Percentiles rank a stretch among this genome's conserved stretches.
Evolutionary conservation across 2,888 invertebrate genomes (phyloP).

Genomic region (Athrips mouffetella): DNA sequence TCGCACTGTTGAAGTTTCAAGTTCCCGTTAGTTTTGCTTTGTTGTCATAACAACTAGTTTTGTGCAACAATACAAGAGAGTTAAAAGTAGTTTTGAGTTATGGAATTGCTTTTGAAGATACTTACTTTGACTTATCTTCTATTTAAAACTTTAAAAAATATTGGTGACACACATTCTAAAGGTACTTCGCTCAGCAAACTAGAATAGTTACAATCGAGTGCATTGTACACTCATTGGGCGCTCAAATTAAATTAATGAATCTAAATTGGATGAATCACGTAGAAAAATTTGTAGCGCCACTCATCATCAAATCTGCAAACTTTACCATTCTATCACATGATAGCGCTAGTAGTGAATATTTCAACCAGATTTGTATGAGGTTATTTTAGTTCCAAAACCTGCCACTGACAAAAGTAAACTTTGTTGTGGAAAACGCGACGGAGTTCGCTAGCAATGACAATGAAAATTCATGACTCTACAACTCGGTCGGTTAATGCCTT

Average conservation of each 20-base stretch:
- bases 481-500: conserved; percentile 35
- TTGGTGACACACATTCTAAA: conserved; percentile 35
- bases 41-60: conserved; percentile 65
- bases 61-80: conserved; percentile 18
- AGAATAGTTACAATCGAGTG: conserved; percentile 24
- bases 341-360: conserved; percentile 8
- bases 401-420: conserved; percentile 1
- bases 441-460: background rate
- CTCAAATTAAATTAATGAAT: conserved; percentile 26
- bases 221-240: no score
- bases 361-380: background rate
- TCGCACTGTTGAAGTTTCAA: background rate
- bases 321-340: background rate
- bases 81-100: background rate
- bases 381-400: background rate
- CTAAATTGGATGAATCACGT: conserved; percentile 20
- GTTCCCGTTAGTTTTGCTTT: conserved; percentile 35
- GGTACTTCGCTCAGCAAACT: conserved; percentile 18
- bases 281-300: conserved; percentile 30
- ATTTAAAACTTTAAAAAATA: background rate
- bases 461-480: conserved; percentile 20
- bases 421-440: background rate
- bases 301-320: conserved; percentile 11
- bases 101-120: background rate
- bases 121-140: background rate